Conservation (phyloP, 1,140 invertebrate genomes). For the Heliconius eleuchia region DNA sequence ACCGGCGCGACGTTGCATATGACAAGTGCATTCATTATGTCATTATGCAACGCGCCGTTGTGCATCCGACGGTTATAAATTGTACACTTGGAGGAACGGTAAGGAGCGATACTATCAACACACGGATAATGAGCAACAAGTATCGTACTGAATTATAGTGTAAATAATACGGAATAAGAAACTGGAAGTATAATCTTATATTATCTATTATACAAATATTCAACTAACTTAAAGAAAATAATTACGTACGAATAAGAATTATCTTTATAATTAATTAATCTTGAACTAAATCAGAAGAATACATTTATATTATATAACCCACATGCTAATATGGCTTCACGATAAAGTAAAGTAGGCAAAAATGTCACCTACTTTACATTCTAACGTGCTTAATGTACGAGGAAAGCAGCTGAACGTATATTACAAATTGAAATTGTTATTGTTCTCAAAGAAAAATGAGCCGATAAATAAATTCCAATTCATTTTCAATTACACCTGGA, state of each 20-base stretch:
- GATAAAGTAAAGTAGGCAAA: background rate
- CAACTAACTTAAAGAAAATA: too few species aligned
- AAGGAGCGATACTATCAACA: background rate
- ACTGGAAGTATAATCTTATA: background rate
- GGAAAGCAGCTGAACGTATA: background rate
- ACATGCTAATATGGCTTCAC: background rate
- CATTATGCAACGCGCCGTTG: constrained; percentile 8
- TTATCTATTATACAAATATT: too few species aligned
- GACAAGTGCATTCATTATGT: constrained; percentile 17
- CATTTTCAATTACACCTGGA: constrained; percentile 21
- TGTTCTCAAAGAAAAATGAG: background rate
- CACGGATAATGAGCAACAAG: background rate
- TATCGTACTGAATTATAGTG: background rate
- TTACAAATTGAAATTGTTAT: constrained; percentile 2
- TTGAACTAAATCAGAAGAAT: background rate
- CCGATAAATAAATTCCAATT: constrained; percentile 4
- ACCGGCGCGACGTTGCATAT: background rate
- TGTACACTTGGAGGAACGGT: background rate
- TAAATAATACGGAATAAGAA: background rate
- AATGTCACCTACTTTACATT: constrained; percentile 11
- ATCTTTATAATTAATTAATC: background rate
- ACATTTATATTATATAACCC: background rate
- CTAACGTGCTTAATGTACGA: background rate
- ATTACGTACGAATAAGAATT: too few species aligned
- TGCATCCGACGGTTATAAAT: constrained; percentile 13